Percentiles rank a stretch among this genome's conserved stretches.
These are phyloP conservation scores for Tyrophagus putrescentiae DNA, from an alignment of 1,140 invertebrate genomes.

Conservation along the genomic window DNA sequence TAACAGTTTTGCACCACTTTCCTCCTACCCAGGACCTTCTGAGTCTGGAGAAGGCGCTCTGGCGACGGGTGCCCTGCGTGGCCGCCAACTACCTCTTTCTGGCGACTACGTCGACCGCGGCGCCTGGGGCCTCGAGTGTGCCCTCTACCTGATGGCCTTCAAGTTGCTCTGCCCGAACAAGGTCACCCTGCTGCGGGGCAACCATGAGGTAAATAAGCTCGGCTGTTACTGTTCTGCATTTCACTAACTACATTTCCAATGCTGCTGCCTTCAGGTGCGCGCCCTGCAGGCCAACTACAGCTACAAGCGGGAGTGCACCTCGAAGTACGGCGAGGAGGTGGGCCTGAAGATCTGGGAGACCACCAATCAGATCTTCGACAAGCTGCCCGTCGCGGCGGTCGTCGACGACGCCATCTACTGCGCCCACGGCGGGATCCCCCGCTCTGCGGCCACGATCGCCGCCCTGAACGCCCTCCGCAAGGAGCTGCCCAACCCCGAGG, in stretches of 20 bases:
- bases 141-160: conserved; percentile 44
- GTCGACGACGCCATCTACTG: conserved; percentile 56
- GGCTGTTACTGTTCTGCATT: too few relatives aligned
- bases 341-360: conserved; percentile 49
- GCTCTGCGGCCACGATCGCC: conserved; percentile 28
- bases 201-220: conserved; percentile 55
- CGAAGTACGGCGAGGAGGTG: conserved; percentile 48
- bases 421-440: conserved; percentile 58
- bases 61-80: conserved; percentile 42
- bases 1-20: conserved; percentile 43
- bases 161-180: conserved; percentile 47
- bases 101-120: conserved; percentile 53
- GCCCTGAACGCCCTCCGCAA: conserved; percentile 38
- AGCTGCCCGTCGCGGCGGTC: conserved; percentile 50
- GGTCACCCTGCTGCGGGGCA: conserved; percentile 45
- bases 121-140: conserved; percentile 41
- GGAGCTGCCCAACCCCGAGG: conserved; percentile 46
- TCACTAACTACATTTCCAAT: too few relatives aligned
- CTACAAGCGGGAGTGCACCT: conserved; percentile 48
- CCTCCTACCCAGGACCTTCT: conserved; percentile 45
- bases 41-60: conserved; percentile 45
- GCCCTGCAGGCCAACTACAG: conserved; percentile 52
- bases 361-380: conserved; percentile 53
- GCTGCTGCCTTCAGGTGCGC: too few relatives aligned
- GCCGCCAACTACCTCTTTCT: conserved; percentile 47